These are phyloP conservation scores for Drosophila subquinaria DNA, from an alignment of 2,888 invertebrate species.

Conservation along the genomic window DNA sequence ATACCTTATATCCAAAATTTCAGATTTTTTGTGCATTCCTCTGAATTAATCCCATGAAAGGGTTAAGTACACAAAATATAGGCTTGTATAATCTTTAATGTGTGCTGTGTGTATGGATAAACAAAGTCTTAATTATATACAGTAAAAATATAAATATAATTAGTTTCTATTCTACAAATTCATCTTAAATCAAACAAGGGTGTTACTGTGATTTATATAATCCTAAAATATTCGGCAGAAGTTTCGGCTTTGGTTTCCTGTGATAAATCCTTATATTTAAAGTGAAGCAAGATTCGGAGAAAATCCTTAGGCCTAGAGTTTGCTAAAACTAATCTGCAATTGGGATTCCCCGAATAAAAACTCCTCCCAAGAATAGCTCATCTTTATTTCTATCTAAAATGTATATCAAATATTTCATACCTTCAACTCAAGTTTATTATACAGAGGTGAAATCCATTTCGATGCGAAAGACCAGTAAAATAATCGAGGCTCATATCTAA, in stretches of 20 bases:
- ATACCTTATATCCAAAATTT: too few relatives aligned
- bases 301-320: background rate
- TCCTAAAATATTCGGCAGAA: too few relatives aligned
- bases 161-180: background rate
- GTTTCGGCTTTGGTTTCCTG: too few relatives aligned
- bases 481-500: conserved; percentile 24
- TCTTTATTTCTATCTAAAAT: background rate
- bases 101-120: background rate
- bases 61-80: conserved; percentile 14
- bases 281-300: background rate
- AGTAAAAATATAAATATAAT: background rate
- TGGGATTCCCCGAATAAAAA: background rate
- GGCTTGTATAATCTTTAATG: background rate
- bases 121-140: conserved; percentile 10
- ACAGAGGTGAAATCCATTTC: background rate
- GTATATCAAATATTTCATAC: background rate
- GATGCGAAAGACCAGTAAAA: conserved; percentile 4
- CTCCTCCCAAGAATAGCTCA: background rate
- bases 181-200: background rate
- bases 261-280: too few relatives aligned
- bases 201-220: background rate
- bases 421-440: background rate
- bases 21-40: too few relatives aligned
- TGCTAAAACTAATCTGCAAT: background rate
- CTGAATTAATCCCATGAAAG: too few relatives aligned